These are phyloP conservation scores for Nesidiocoris tenuis DNA, from an alignment of 2,888 invertebrate species.

Conservation along the genomic window DNA sequence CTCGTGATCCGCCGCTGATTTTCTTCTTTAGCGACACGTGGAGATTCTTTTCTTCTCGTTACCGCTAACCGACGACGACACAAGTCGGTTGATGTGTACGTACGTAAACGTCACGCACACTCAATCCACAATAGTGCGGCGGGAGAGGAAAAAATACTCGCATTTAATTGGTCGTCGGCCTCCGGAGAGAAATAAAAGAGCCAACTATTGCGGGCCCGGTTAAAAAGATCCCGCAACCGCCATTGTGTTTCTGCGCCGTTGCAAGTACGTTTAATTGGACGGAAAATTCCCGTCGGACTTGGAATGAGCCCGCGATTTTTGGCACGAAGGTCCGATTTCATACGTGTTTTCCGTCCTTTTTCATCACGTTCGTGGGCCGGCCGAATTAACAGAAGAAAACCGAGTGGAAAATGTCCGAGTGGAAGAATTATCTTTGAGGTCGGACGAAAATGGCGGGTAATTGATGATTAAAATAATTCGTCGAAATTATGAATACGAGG, in stretches of 20 bases:
- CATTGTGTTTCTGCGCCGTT: slow-evolving; percentile 32
- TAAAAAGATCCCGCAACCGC: slow-evolving; percentile 8
- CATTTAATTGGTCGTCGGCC: slow-evolving; percentile 11
- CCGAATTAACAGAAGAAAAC: slow-evolving; percentile 17
- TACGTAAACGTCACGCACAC: neutral
- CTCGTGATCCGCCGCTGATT: neutral
- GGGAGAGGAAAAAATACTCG: neutral
- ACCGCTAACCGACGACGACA: neutral
- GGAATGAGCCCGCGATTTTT: slow-evolving; percentile 10
- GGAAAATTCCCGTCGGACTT: slow-evolving; percentile 29
- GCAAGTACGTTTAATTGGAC: slow-evolving; percentile 31
- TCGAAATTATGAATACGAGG: neutral
- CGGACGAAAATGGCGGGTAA: slow-evolving; percentile 5
- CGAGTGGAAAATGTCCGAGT: neutral
- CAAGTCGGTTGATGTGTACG: neutral
- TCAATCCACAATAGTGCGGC: neutral
- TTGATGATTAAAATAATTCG: slow-evolving; percentile 32
- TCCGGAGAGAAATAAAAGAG: neutral
- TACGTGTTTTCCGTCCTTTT: neutral
- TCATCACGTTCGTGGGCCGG: slow-evolving; percentile 5
- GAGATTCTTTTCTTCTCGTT: neutral
- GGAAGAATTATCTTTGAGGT: slow-evolving; percentile 12
- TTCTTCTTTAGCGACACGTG: neutral
- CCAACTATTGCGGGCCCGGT: neutral
- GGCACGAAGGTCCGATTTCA: slow-evolving; percentile 17